phyloP scores from a whole-genome alignment of 1,140 invertebrate genomes.

The Nylanderia fulva region DNA sequence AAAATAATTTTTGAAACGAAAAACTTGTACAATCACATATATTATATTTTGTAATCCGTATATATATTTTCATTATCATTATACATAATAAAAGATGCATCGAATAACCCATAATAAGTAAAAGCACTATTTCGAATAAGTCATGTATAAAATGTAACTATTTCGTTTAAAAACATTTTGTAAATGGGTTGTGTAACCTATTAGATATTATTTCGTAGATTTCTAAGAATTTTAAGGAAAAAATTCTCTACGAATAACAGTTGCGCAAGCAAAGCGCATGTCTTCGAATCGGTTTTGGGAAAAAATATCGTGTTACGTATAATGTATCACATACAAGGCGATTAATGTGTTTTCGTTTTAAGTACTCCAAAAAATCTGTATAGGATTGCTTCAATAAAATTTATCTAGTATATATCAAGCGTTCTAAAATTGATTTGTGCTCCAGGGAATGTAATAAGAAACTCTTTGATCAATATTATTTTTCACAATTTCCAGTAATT shows the following conservation, averaged over 20 bases:
- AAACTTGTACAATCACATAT: not conserved
- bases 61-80: no score
- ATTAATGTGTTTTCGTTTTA: constrained; percentile 21
- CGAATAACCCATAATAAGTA: not conserved
- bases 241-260: constrained; percentile 4
- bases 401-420: not conserved
- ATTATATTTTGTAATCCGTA: no score
- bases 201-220: not conserved
- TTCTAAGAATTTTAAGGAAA: constrained; percentile 7
- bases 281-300: constrained; percentile 5
- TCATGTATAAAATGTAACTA: not conserved
- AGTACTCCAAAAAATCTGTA: not conserved
- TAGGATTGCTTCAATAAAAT: not conserved
- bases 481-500: not conserved
- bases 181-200: not conserved
- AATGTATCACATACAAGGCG: constrained; percentile 23
- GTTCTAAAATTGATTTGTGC: not conserved
- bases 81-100: not conserved
- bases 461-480: not conserved
- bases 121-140: not conserved
- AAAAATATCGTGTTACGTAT: constrained; percentile 52
- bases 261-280: constrained; percentile 24
- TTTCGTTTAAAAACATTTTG: constrained; percentile 16
- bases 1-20: not conserved
- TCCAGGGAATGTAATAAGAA: not conserved